Percentiles rank a stretch among this genome's conserved stretches.
Conservation (phyloP, 1,140 invertebrate species). For the Hycleus cichorii region DNA sequence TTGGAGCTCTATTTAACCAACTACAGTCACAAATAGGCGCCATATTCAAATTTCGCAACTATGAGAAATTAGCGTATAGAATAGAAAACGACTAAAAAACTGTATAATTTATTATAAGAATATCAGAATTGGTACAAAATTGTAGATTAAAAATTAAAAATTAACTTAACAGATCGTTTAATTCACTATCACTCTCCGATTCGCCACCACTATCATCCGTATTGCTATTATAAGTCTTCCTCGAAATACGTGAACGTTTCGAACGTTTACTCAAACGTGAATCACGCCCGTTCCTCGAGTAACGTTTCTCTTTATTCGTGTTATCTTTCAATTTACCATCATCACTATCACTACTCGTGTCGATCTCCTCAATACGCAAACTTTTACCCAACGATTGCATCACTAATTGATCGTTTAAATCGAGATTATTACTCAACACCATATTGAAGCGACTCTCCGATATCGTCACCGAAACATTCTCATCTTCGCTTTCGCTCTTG, state of each 20-base stretch:
- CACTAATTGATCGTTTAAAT: constrained; percentile 45
- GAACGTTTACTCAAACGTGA: constrained; percentile 31
- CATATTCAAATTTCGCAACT: too few species aligned
- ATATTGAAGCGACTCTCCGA: constrained; percentile 49
- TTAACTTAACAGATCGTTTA: too few species aligned
- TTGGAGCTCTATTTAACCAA: too few species aligned
- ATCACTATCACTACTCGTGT: constrained; percentile 20
- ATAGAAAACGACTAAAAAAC: too few species aligned
- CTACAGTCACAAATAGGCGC: too few species aligned
- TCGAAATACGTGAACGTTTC: constrained; percentile 19
- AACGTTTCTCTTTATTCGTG: constrained; percentile 28
- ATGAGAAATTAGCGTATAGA: too few species aligned
- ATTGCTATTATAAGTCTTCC: constrained; percentile 22
- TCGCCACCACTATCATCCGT: constrained; percentile 24
- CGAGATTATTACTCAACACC: constrained; percentile 46
- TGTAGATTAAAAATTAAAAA: too few species aligned
- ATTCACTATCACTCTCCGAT: constrained; percentile 27
- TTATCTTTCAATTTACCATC: constrained; percentile 24
- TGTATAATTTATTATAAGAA: too few species aligned
- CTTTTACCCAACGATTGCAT: constrained; percentile 45
- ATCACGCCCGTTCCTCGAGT: constrained; percentile 22
- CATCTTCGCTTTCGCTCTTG: constrained; percentile 48
- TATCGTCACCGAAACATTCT: constrained; percentile 46
- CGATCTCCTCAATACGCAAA: constrained; percentile 33
- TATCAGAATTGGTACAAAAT: too few species aligned